Evolutionary conservation across 2,113 vertebrate species (phyloP).

Genomic region (Strix aluco): DNA sequence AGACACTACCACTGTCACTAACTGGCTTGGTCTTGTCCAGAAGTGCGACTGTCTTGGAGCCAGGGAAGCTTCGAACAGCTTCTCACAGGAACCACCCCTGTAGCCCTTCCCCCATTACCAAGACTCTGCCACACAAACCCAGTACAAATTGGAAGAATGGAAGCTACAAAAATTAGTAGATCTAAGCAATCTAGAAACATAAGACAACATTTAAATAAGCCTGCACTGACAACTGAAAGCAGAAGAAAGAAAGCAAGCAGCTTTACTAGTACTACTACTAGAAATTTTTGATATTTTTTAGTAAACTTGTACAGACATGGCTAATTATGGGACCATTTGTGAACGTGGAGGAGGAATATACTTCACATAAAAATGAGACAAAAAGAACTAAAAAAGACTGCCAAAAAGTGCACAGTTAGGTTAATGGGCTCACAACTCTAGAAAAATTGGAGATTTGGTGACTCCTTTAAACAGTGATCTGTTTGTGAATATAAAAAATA

Average conservation of each 20-base stretch:
- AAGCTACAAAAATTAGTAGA: neutral
- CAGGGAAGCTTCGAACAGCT: too few relatives aligned
- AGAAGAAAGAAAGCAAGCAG: neutral
- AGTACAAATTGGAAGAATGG: neutral
- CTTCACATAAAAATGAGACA: neutral
- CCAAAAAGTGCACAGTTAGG: neutral
- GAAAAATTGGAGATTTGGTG: neutral
- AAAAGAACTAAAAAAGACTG: neutral
- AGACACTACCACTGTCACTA: too few relatives aligned
- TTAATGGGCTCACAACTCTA: neutral
- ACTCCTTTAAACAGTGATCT: neutral
- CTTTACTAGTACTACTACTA: neutral
- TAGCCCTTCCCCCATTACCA: too few relatives aligned
- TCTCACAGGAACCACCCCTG: too few relatives aligned
- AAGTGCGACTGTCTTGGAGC: too few relatives aligned
- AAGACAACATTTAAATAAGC: neutral
- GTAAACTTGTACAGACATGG: neutral
- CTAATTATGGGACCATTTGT: neutral
- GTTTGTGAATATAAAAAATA: neutral
- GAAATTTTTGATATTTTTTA: neutral
- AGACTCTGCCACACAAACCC: too few relatives aligned
- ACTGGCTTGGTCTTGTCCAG: too few relatives aligned
- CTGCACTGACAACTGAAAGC: neutral
- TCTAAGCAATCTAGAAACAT: neutral
- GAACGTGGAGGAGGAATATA: neutral